Conservation (phyloP, 2,113 vertebrate species). For the Glaucomys volans region DNA sequence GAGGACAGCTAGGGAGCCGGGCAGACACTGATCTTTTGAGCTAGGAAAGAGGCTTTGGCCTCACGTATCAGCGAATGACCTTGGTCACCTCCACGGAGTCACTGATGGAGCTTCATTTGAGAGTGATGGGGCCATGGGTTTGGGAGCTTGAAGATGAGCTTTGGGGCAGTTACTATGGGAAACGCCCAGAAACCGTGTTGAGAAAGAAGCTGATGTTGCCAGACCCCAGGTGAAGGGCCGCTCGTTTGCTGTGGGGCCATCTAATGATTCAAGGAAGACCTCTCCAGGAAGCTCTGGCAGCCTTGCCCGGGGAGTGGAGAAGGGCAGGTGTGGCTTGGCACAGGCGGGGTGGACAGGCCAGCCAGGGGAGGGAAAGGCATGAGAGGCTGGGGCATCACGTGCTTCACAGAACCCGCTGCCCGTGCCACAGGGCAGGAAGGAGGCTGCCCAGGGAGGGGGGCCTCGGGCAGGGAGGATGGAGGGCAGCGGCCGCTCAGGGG, state of each 20-base stretch:
- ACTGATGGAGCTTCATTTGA: not conserved
- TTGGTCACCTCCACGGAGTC: not conserved
- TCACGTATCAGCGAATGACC: not conserved
- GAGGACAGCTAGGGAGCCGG: not conserved
- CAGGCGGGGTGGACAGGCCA: not conserved
- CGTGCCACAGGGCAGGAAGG: accelerated
- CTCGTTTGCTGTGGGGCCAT: not conserved
- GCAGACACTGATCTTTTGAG: not conserved
- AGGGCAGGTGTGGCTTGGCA: not conserved
- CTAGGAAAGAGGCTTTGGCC: not conserved
- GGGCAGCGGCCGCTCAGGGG: not conserved
- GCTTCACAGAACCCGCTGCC: accelerated
- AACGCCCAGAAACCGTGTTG: accelerated
- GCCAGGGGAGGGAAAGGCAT: not conserved
- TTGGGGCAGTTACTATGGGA: not conserved
- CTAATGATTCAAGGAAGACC: not conserved
- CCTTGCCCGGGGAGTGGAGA: not conserved
- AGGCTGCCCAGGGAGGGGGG: not conserved
- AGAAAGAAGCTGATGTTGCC: not conserved
- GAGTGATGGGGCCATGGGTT: not conserved
- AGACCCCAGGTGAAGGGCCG: not conserved
- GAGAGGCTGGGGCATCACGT: not conserved
- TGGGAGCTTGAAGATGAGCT: not conserved
- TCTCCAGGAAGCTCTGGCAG: not conserved
- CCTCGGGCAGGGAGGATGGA: not conserved